Conservation (phyloP, 2,888 invertebrate species). For the Synergus laeviventris region DNA sequence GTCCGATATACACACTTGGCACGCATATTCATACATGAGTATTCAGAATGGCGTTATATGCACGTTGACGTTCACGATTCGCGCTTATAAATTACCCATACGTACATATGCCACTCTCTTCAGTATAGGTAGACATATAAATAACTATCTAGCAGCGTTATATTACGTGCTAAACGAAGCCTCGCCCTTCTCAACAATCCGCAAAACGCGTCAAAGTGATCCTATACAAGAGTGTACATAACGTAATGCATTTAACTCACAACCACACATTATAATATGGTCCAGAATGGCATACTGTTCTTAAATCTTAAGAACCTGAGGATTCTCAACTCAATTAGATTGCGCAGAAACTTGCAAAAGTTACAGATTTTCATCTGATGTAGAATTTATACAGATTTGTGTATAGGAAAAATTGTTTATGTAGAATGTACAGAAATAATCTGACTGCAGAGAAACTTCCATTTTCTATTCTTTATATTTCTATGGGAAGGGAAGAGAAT, state of each 20-base stretch:
- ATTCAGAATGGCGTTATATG: slow-evolving; percentile 32
- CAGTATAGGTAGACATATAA: slow-evolving; percentile 56
- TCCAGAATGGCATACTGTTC: slow-evolving; percentile 12
- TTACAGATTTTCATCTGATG: too few species aligned
- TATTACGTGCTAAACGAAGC: slow-evolving; percentile 65
- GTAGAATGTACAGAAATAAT: too few species aligned
- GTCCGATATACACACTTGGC: slow-evolving; percentile 9
- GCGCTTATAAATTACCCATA: slow-evolving; percentile 44
- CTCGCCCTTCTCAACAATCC: slow-evolving; percentile 54
- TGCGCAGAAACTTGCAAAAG: too few species aligned
- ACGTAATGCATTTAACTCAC: slow-evolving; percentile 11
- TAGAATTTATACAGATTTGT: too few species aligned
- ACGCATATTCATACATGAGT: slow-evolving; percentile 9
- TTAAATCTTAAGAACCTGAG: background rate
- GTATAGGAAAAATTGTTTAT: too few species aligned
- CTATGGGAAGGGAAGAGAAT: background rate
- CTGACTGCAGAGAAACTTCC: too few species aligned
- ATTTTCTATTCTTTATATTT: too few species aligned
- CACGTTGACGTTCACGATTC: slow-evolving; percentile 42
- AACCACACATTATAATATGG: background rate
- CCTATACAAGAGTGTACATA: slow-evolving; percentile 28
- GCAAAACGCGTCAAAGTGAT: slow-evolving; percentile 50
- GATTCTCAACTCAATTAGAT: too few species aligned
- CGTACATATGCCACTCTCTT: slow-evolving; percentile 41
- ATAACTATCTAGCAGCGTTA: slow-evolving; percentile 61